Evolutionary conservation across 2,797 vertebrate genomes (phyloP).

Genomic region (Anguilla anguilla): DNA sequence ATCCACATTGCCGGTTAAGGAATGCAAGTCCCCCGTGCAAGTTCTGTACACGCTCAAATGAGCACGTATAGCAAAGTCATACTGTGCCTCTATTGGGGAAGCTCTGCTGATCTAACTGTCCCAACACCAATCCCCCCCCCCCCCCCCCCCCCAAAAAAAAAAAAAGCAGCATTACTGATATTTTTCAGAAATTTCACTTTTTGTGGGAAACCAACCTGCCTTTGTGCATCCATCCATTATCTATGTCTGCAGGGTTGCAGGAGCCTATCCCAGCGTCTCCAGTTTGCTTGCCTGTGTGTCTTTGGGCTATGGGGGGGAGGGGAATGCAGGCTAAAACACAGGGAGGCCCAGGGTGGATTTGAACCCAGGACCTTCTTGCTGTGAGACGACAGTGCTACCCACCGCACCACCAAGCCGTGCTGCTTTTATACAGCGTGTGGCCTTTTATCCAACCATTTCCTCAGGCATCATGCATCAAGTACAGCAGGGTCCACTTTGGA

Average conservation of each 20-base stretch:
- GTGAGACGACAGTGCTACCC: no score
- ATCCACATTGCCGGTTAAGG: background rate
- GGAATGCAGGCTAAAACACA: no score
- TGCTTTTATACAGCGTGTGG: background rate
- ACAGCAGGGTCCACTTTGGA: background rate
- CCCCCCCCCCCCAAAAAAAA: no score
- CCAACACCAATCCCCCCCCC: background rate
- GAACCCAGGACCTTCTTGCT: no score
- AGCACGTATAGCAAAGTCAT: background rate
- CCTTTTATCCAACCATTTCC: background rate
- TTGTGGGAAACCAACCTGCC: background rate
- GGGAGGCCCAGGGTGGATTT: no score
- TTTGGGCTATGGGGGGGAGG: no score
- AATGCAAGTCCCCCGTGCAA: background rate
- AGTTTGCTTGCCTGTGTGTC: no score
- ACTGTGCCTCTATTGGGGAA: background rate
- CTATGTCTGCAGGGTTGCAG: no score
- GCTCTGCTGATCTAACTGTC: background rate
- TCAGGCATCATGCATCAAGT: background rate
- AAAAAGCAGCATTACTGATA: no score
- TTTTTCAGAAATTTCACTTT: background rate
- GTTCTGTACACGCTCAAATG: background rate
- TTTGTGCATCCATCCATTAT: background rate
- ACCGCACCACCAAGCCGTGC: no score
- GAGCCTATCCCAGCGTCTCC: no score